Conservation (phyloP, 92 coral and sea anemone genomes). For the Epizoanthus illoricatus region DNA sequence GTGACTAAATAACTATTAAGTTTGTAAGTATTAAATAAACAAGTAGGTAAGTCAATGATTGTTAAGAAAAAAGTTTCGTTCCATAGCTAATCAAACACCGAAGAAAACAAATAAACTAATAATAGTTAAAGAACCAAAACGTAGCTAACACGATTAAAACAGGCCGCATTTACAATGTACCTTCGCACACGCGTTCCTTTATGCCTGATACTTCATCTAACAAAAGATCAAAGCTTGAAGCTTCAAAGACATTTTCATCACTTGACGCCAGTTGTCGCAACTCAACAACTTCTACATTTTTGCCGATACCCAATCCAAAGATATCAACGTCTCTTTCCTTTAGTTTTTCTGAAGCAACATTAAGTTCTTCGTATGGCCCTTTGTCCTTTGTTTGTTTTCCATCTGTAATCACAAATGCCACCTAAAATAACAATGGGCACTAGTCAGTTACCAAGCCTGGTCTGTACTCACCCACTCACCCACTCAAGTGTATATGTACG, state of each 20-base stretch:
- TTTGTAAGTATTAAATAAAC: too few species aligned
- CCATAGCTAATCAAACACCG: too few species aligned
- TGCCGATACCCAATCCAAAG: conserved; percentile 23
- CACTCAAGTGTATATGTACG: too few species aligned
- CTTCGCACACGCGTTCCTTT: conserved; percentile 8
- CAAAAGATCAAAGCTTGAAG: conserved; percentile 15
- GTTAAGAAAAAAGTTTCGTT: too few species aligned
- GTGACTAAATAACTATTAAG: too few species aligned
- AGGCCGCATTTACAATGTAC: conserved; percentile 1
- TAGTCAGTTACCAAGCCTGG: too few species aligned
- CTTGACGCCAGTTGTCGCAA: conserved; percentile 5
- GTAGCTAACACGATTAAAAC: too few species aligned
- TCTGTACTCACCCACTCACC: too few species aligned
- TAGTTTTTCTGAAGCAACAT: conserved; percentile 10
- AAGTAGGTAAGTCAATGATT: too few species aligned
- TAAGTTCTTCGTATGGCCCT: conserved; percentile 29
- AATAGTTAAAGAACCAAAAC: too few species aligned
- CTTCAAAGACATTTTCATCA: conserved; percentile 1
- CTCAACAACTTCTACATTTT: conserved; percentile 1
- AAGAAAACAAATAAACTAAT: too few species aligned
- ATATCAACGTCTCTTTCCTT: conserved; percentile 9
- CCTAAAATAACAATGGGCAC: neutral
- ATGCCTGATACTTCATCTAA: conserved; percentile 5
- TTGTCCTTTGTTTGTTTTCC: conserved; percentile 15
- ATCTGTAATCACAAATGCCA: conserved; percentile 39